Conservation (phyloP, 2,888 invertebrate species). For the Stenoptilia bipunctidactyla region DNA sequence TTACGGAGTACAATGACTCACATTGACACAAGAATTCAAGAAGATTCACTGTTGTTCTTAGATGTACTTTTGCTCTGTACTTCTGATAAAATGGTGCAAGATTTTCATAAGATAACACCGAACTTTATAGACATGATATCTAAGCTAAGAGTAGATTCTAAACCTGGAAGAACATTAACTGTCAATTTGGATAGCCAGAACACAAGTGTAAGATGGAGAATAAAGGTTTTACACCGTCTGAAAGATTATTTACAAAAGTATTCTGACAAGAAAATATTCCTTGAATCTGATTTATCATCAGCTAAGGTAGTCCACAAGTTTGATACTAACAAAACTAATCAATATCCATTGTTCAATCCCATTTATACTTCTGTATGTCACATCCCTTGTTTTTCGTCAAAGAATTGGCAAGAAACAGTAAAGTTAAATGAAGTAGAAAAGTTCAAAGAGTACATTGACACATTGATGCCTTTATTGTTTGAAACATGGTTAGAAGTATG, state of each 20-base stretch:
- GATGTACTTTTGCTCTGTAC: conserved; percentile 80
- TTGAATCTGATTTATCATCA: conserved; percentile 17
- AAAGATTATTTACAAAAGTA: conserved; percentile 59
- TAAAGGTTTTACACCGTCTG: conserved; percentile 80
- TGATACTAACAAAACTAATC: conserved; percentile 30
- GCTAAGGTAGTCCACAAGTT: conserved; percentile 25
- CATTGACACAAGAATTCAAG: conserved; percentile 82
- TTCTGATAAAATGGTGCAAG: conserved; percentile 75
- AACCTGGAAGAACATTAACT: conserved; percentile 76
- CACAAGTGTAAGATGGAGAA: conserved; percentile 84
- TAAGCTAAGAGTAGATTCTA: conserved; percentile 74
- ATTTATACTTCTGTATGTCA: conserved; percentile 40
- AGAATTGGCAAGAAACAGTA: conserved; percentile 33
- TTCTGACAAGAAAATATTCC: conserved; percentile 33
- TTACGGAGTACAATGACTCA: conserved; percentile 92
- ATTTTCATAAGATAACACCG: conserved; percentile 79
- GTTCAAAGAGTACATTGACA: conserved; percentile 74
- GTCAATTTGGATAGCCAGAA: conserved; percentile 79
- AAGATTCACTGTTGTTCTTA: conserved; percentile 84
- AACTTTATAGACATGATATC: conserved; percentile 91
- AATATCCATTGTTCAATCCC: conserved; percentile 40
- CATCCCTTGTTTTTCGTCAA: conserved; percentile 51
- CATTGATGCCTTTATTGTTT: conserved; percentile 81
- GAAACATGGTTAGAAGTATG: conserved; percentile 89
- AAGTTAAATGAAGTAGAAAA: conserved; percentile 52